Evolutionary conservation across 2,888 invertebrate genomes (phyloP), one percentile per base, ranked within the genome.

Genomic region (Papilio gigon): DNA sequence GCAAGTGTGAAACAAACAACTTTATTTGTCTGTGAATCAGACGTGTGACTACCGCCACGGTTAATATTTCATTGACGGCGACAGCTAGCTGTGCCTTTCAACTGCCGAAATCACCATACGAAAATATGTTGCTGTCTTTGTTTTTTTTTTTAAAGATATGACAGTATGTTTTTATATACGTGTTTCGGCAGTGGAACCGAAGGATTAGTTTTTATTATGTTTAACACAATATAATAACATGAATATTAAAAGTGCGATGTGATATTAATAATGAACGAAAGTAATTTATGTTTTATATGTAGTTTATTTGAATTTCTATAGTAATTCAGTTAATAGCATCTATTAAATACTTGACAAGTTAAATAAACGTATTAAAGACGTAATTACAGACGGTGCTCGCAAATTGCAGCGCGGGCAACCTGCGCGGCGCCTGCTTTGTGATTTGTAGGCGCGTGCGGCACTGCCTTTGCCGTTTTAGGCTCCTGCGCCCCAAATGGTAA

Each of bases 401-500:
- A 64, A 68, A 64, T 78, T 74, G 75, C 71, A 42, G 35, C 67
- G 69, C 65, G 64, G 63, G 65, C 63, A 65, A 72, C 74, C 73
- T 75, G 77, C 72, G 64, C 22, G 35, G 67, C 71, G 68, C 67
- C 58, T 42, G 44, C 59, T 33, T 47, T 64, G 65, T 70, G 68
- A 60, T 68, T 63, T 65, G 61, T 33, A 62, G 67, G 65, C 61
- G 59, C 65, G 72, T 65, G 66, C 62, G 35, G 37, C 56, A 40
- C 66, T 63, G 44, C 47, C 58, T 27, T 35, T 40, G 25, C 63
- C 58, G n/a, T 64, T 67, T 56, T 53, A 64, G 33, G 50, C 60
- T 25, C 20, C 30, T 44, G 33, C 50, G n/a, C 27, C 56, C 9
- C 17, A 62, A 62, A 56, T 56, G 56, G 56, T 20, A 50, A 56